Percentiles rank a stretch among this genome's conserved stretches.
phyloP scores from a whole-genome alignment of 2,113 vertebrate species.

The Gallinago jamesoni region DNA sequence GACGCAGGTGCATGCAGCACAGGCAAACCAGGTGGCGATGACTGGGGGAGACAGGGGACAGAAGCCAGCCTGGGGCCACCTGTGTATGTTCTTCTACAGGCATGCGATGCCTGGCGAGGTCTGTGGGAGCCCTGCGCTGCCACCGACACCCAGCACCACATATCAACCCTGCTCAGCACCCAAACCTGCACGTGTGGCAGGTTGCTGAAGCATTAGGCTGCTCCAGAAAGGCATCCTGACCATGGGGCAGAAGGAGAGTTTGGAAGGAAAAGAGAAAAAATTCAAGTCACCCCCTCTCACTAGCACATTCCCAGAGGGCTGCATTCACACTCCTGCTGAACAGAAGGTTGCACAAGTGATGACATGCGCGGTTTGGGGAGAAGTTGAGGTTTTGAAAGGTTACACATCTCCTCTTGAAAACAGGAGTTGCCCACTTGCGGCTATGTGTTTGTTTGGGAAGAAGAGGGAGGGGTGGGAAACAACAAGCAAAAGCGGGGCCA shows the following conservation, averaged over 20 bases:
- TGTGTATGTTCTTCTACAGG: not conserved
- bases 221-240: not conserved
- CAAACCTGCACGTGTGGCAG: not conserved
- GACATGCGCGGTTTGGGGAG: not conserved
- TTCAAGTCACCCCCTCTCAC: not conserved
- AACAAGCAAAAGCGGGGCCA: not conserved
- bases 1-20: not conserved
- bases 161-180: not conserved
- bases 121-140: accelerated
- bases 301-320: conserved; percentile 24
- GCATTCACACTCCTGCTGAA: conserved; percentile 30
- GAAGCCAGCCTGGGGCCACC: not conserved
- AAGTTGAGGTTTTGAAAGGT: conserved; percentile 32
- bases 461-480: not conserved
- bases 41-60: not conserved
- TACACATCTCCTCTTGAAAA: not conserved
- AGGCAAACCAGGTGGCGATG: not conserved
- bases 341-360: conserved; percentile 37
- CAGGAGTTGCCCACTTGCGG: conserved; percentile 8
- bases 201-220: not conserved
- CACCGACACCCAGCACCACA: accelerated
- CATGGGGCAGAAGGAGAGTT: not conserved
- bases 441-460: conserved; percentile 4
- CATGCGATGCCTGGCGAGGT: not conserved
- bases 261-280: conserved; percentile 1